Evolutionary conservation across 2,797 vertebrate genomes (phyloP), one percentile per base, ranked within the genome.

Genomic region (Manis pentadactyla): DNA sequence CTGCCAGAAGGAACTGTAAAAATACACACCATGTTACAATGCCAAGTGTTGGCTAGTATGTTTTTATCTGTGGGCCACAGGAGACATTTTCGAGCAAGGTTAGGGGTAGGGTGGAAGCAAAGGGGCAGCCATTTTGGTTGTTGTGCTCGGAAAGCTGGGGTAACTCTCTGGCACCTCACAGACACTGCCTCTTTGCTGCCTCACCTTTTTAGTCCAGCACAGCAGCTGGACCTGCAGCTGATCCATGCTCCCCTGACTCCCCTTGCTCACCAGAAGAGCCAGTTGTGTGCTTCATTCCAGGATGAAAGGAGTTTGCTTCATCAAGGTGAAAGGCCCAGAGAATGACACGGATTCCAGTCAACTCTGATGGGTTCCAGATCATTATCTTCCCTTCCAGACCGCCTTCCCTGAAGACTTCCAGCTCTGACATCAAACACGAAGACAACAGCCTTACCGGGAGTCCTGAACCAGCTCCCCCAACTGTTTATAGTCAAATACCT

Each of bases 11-110:
- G 27, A 68, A 57, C 78, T 82, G 61, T 7, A 75, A 81, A 79
- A 92, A 77, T 29, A 49, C 57, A 64, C 9, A 42, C 14, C 17
- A 6, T 31, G 17, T 75, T 63, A 66, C 29, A 74, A 82, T 10
- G 25, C 27, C 66, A 71, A 66, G 55, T 73, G 66, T 34, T 39
- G 34, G 17, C 53, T 39, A 31, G 75, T 4, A 34, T 29, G 29
- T 27, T 89, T 93, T 89, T 69, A 55, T 83, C 21, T 86, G 90
- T 61, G 55, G n/a, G 34, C 51, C 9, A 39, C 25, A n/a, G n/a
- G 71, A 87, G 59, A 51, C 2, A 51, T 57, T 25, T 87, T 1
- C 14, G 61, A 77, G 79, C 25, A 78, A 51, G 73, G 49, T 19
- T 5, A 21, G 61, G 34, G 19, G 13, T 13, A 21, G 21, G 4